phyloP scores from a whole-genome alignment of 2,888 invertebrate genomes.

The Chouioia cunea region DNA sequence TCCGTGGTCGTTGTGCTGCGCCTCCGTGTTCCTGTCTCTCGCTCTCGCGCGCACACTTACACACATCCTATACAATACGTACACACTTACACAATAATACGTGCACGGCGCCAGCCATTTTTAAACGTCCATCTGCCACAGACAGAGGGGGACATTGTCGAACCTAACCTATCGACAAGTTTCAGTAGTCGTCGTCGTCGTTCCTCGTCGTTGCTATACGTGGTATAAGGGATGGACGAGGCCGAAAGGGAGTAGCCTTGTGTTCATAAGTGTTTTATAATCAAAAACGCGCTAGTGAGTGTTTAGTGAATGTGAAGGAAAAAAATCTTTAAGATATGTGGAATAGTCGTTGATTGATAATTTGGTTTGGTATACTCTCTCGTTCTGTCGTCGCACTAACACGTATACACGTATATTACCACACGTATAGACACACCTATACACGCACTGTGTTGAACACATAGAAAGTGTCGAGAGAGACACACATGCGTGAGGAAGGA shows the following conservation, averaged over 20 bases:
- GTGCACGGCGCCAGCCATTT: conserved; percentile 33
- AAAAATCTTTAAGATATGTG: conserved; percentile 12
- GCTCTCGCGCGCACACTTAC: no score
- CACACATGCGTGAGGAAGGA: conserved; percentile 38
- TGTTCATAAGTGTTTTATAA: no score
- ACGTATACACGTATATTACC: not conserved
- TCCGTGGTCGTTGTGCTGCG: not conserved
- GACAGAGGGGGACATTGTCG: conserved; percentile 7
- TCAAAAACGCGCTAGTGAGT: no score
- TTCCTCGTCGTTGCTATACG: no score
- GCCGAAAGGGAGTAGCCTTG: not conserved
- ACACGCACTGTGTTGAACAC: not conserved
- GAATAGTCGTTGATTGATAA: conserved; percentile 1
- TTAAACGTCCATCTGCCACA: conserved; percentile 40
- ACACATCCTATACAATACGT: no score
- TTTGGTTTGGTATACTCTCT: not conserved
- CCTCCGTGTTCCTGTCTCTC: no score
- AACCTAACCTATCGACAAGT: not conserved
- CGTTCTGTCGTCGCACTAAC: not conserved
- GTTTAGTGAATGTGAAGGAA: not conserved
- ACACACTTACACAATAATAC: not conserved
- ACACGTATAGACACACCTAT: not conserved
- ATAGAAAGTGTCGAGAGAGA: conserved; percentile 4
- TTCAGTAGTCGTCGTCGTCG: no score
- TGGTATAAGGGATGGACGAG: conserved; percentile 15